Conservation (phyloP, 2,888 invertebrate species). For the Sminthurinus aureus region DNA sequence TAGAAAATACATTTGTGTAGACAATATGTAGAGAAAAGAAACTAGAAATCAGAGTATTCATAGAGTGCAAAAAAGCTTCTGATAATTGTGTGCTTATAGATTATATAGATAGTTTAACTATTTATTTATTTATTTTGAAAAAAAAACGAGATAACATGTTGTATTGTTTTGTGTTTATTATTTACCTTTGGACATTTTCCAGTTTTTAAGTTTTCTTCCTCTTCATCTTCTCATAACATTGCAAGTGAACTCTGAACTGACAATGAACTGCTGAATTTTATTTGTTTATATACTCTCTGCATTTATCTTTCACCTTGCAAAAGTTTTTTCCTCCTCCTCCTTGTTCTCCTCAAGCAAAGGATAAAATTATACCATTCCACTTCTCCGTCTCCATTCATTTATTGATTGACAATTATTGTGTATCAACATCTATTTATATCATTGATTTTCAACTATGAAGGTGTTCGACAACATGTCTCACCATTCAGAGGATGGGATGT, state of each 20-base stretch:
- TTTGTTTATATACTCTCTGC: neutral
- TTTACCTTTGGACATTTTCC: neutral
- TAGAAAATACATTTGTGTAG: too few relatives aligned
- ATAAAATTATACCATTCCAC: neutral
- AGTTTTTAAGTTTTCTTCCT: neutral
- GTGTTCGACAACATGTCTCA: constrained; percentile 77
- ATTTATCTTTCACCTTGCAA: neutral
- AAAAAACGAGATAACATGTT: too few relatives aligned
- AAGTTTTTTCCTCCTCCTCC: neutral
- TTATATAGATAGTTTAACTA: too few relatives aligned
- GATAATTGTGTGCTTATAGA: too few relatives aligned
- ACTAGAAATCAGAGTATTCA: too few relatives aligned
- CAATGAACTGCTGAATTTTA: neutral
- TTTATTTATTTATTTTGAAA: too few relatives aligned
- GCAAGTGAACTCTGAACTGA: neutral
- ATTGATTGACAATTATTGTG: constrained; percentile 11
- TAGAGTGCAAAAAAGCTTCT: too few relatives aligned
- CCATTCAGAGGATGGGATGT: constrained; percentile 95
- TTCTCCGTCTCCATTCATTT: neutral
- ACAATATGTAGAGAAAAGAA: too few relatives aligned
- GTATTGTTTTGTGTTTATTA: neutral
- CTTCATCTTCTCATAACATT: neutral
- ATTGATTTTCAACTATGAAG: constrained; percentile 36
- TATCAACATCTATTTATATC: neutral
- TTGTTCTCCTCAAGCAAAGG: neutral